A percentile compares a stretch with the other conserved stretches of the same genome.
Evolutionary conservation across 2,797 vertebrate species (phyloP).

Genomic region (Novumbra hubbsi): DNA sequence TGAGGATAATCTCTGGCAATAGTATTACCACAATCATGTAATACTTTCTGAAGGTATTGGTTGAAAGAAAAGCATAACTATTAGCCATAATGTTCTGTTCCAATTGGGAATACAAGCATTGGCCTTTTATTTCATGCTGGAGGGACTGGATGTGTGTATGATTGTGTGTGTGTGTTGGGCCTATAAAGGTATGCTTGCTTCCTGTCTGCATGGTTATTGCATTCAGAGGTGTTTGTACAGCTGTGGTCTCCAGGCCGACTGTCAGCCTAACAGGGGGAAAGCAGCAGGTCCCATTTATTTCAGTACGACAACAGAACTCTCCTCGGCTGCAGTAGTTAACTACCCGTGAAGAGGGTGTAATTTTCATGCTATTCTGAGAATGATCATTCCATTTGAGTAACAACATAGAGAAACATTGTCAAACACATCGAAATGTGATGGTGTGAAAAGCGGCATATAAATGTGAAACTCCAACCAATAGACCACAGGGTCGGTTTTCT

Average conservation of each 20-base stretch:
- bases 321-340: constrained; percentile 11
- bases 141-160: constrained; percentile 8
- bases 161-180: not conserved
- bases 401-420: not conserved
- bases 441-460: not conserved
- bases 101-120: not conserved
- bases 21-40: not conserved
- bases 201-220: constrained; percentile 47
- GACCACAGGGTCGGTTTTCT: not conserved
- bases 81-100: not conserved
- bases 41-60: not conserved
- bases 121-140: not conserved
- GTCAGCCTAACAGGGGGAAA: constrained; percentile 25
- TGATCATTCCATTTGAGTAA: constrained; percentile 4
- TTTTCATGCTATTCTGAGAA: constrained; percentile 4
- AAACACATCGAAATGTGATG: not conserved
- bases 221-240: constrained; percentile 63
- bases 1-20: not conserved
- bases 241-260: constrained; percentile 41
- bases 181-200: constrained; percentile 14
- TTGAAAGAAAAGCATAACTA: not conserved
- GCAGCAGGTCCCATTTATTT: constrained; percentile 4
- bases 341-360: constrained; percentile 14
- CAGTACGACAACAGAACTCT: constrained; percentile 17
- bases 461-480: not conserved